These are phyloP conservation scores for Brachyistius frenatus DNA, from an alignment of 2,113 vertebrate genomes.

Conservation along the genomic window DNA sequence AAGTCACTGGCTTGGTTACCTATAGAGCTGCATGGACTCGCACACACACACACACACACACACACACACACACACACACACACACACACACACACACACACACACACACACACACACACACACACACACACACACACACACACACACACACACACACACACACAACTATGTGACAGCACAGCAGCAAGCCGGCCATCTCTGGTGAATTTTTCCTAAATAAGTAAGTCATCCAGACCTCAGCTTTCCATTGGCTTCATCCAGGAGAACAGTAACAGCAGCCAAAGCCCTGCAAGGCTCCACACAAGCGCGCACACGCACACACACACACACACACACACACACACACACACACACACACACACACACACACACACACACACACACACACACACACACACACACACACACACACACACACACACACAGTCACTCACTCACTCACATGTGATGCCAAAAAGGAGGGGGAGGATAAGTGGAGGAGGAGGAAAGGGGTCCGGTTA, in stretches of 20 bases:
- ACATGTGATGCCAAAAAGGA: conserved; percentile 31
- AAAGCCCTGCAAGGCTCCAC: conserved; percentile 57
- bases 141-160: conserved; percentile 29
- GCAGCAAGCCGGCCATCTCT: conserved; percentile 60
- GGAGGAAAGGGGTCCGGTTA: conserved; percentile 29
- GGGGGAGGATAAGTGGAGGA: conserved; percentile 8
- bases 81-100: conserved; percentile 5
- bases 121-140: conserved; percentile 14
- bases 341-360: conserved; percentile 8
- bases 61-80: conserved; percentile 15
- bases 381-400: conserved; percentile 16
- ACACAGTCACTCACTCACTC: not conserved
- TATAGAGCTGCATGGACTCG: conserved; percentile 33
- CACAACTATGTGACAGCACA: conserved; percentile 59
- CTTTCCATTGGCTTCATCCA: conserved; percentile 73
- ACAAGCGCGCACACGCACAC: conserved; percentile 34
- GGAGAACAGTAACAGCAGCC: conserved; percentile 47
- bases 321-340: conserved; percentile 31
- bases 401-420: conserved; percentile 13
- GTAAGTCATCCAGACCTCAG: conserved; percentile 76
- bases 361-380: conserved; percentile 35
- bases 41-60: conserved; percentile 13
- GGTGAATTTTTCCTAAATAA: conserved; percentile 78
- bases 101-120: conserved; percentile 7
- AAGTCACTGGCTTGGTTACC: conserved; percentile 44